Base-by-base conservation (phyloP, 2,888 invertebrate genomes). In the Noctua janthe region DNA sequence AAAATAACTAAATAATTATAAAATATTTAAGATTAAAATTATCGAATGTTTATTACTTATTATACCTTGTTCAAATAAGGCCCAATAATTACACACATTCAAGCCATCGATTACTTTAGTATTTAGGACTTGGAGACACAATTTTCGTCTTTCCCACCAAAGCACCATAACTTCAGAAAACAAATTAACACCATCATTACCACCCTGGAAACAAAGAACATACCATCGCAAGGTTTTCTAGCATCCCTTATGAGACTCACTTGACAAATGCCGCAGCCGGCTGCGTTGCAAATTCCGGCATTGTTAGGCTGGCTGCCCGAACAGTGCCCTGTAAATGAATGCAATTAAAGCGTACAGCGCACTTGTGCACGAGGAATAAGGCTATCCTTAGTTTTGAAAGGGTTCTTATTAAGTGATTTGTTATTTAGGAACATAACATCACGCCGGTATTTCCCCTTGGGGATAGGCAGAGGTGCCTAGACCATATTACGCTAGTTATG, bases 281-380 rank as follows among this genome's bases (percentile, higher is more conserved):
- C 47, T 15, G 62, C 39, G 78, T 78, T 82, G 86, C 83, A 85
- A 88, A 89, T 90, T 77, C 86, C 74, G 74, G 75, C 86, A 85
- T 84, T 86, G 86, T 87, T 83, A 71, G 78, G 78, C 70, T 71
- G 78, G 78, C 70, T 71, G 71, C 71, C 76, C 54, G 62, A 77
- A 69, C 77, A 66, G 71, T 73, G 54, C 64, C 74, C 85, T 80
- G 88, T 90, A 90, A 64, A 90, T 90, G 80, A 88, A 90, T 89
- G 87, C 87, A 91, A 90, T 90, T 88, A 90, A 81, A 80, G 23
- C 76, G 56, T 67, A 81, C 82, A 78, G 82, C 78, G 70, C 78
- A 72, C 54, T 78, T 70, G n/a, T 72, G 29, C 59, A 29, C 62
- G 56, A 43, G 39, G 7, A n/a, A 54, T 0, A 39, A 29, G 3